Evolutionary conservation across 2,888 invertebrate species (phyloP).

Genomic region (Aquatica leii): DNA sequence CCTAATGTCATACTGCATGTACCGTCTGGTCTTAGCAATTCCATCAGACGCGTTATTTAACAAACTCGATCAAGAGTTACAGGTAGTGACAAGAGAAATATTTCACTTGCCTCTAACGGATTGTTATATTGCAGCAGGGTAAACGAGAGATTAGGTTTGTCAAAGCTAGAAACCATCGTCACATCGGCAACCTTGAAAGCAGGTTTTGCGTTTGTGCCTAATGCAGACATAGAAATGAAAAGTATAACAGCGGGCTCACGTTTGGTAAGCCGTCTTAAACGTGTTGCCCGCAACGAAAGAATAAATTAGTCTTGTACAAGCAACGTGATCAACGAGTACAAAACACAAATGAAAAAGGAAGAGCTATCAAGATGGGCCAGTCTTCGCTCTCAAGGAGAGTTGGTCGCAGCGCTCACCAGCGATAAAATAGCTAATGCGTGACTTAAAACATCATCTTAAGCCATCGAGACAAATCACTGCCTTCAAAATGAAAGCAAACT

Average conservation of each 20-base stretch:
- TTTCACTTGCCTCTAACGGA: slow-evolving; percentile 1
- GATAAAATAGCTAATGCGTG: no score
- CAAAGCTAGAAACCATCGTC: neutral
- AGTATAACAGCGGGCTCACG: no score
- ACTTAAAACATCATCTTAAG: neutral
- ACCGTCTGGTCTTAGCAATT: no score
- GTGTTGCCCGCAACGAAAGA: neutral
- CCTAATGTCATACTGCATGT: no score
- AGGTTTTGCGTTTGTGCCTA: neutral
- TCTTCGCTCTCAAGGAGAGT: no score
- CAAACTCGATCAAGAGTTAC: neutral
- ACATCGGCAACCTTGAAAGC: neutral
- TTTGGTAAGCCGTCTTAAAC: no score
- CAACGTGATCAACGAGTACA: neutral
- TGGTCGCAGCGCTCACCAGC: no score
- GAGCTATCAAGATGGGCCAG: no score
- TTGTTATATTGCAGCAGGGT: slow-evolving; percentile 5
- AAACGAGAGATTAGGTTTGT: neutral
- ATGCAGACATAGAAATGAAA: neutral
- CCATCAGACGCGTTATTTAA: no score
- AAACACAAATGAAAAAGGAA: neutral
- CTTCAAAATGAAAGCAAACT: neutral
- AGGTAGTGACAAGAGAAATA: neutral
- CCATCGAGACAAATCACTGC: neutral
- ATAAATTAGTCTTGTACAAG: neutral